Evolutionary conservation across 1,140 invertebrate genomes (phyloP).

Genomic region (Bombus pascuorum): DNA sequence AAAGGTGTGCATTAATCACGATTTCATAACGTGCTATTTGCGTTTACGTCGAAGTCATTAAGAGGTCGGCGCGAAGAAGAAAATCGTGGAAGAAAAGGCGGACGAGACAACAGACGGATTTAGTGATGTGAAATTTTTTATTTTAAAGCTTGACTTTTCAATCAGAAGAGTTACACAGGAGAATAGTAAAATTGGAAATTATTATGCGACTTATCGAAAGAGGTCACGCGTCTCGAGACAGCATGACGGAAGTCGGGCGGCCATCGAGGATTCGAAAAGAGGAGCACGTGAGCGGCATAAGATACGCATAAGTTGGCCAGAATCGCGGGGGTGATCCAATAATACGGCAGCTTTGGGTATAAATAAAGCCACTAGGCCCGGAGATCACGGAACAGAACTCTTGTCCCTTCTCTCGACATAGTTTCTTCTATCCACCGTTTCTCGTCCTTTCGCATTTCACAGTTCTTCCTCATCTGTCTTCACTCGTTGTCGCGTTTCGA

Average conservation of each 20-base stretch:
- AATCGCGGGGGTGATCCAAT: constrained; percentile 76
- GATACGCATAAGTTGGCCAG: constrained; percentile 64
- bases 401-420: constrained; percentile 41
- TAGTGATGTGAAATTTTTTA: too few relatives aligned
- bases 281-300: constrained; percentile 63
- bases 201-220: background rate
- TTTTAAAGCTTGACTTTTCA: background rate
- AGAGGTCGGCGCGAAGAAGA: background rate
- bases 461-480: constrained; percentile 3
- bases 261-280: constrained; percentile 58
- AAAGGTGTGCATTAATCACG: background rate
- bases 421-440: constrained; percentile 37
- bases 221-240: constrained; percentile 10
- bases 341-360: constrained; percentile 77
- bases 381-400: constrained; percentile 65
- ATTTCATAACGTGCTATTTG: background rate
- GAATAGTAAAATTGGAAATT: background rate
- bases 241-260: constrained; percentile 42
- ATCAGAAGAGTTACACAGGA: background rate
- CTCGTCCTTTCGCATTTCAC: constrained; percentile 33
- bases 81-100: background rate
- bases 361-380: constrained; percentile 74
- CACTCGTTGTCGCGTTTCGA: constrained; percentile 13
- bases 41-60: background rate
- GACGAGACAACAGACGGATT: too few relatives aligned